A percentile compares a stretch with the other conserved stretches of the same genome.
phyloP scores from a whole-genome alignment of 2,888 invertebrate species.

The Drosophila recens region DNA sequence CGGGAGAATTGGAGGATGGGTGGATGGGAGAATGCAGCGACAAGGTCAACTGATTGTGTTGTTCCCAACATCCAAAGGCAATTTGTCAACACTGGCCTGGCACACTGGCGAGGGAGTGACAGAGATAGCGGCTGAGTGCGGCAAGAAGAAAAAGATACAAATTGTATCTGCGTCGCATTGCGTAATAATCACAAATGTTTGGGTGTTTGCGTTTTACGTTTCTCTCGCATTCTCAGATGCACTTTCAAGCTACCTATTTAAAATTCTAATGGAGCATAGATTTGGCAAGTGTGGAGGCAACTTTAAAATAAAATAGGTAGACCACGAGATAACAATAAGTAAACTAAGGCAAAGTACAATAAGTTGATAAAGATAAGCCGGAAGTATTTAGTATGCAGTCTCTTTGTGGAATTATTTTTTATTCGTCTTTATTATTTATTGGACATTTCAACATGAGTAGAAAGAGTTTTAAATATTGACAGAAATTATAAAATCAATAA shows the following conservation, averaged over 20 bases:
- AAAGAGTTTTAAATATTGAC: background rate
- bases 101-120: conserved; percentile 24
- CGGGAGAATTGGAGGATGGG: conserved; percentile 24
- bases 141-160: conserved; percentile 20
- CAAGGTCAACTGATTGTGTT: conserved; percentile 66
- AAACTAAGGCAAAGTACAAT: no score
- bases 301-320: background rate
- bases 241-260: background rate
- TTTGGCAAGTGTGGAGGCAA: background rate
- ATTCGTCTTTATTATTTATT: background rate
- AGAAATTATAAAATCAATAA: no score
- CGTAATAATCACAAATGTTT: conserved; percentile 51
- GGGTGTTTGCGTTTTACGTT: conserved; percentile 15
- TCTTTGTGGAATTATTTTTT: no score
- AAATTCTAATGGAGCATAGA: background rate
- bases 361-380: no score
- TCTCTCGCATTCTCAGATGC: background rate
- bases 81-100: conserved; percentile 67
- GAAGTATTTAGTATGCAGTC: no score
- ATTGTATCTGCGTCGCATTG: conserved; percentile 50
- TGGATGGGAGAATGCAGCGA: conserved; percentile 56
- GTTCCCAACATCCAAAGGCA: conserved; percentile 49
- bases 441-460: background rate
- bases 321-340: no score
- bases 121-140: background rate